phyloP scores from a whole-genome alignment of 2,888 invertebrate species.

The Chydorus sphaericus region DNA sequence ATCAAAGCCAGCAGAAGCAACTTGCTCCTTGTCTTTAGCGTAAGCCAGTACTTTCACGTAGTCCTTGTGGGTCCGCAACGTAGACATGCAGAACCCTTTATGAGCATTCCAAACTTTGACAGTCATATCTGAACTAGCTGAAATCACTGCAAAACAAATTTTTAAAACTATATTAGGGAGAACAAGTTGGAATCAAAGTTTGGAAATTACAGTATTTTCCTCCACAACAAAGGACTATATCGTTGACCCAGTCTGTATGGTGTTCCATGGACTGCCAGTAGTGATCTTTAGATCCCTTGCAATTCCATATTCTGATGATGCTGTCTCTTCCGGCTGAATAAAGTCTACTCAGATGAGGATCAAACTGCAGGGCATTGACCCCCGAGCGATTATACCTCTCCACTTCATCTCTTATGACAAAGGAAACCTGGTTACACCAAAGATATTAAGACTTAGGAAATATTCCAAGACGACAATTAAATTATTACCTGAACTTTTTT shows the following conservation, averaged over 20 bases:
- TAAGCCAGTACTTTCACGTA: slow-evolving; percentile 97
- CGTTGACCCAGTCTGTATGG: slow-evolving; percentile 99
- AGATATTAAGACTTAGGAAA: neutral
- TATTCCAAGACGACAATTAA: neutral
- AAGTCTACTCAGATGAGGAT: slow-evolving; percentile 67
- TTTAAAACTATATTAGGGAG: too few relatives aligned
- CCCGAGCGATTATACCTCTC: slow-evolving; percentile 89
- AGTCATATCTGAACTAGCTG: slow-evolving; percentile 97
- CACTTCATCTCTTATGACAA: slow-evolving; percentile 91
- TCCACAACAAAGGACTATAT: slow-evolving; percentile 92
- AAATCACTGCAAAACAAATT: slow-evolving; percentile 56
- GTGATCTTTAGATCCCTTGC: slow-evolving; percentile 45
- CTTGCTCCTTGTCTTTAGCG: slow-evolving; percentile 88
- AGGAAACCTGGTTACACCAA: slow-evolving; percentile 58
- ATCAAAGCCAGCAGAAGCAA: slow-evolving; percentile 93
- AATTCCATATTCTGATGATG: slow-evolving; percentile 85
- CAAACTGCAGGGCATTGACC: slow-evolving; percentile 87
- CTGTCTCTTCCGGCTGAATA: slow-evolving; percentile 96
- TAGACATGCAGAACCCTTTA: slow-evolving; percentile 98
- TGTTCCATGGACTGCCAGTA: slow-evolving; percentile 97
- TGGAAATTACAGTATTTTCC: slow-evolving; percentile 68
- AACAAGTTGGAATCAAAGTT: neutral
- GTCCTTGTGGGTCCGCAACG: slow-evolving; percentile 91
- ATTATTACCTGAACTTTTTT: slow-evolving; percentile 42
- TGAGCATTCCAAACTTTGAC: slow-evolving; percentile 99